Conservation (phyloP, 2,888 invertebrate genomes). For the Ornithoptera priamus region DNA sequence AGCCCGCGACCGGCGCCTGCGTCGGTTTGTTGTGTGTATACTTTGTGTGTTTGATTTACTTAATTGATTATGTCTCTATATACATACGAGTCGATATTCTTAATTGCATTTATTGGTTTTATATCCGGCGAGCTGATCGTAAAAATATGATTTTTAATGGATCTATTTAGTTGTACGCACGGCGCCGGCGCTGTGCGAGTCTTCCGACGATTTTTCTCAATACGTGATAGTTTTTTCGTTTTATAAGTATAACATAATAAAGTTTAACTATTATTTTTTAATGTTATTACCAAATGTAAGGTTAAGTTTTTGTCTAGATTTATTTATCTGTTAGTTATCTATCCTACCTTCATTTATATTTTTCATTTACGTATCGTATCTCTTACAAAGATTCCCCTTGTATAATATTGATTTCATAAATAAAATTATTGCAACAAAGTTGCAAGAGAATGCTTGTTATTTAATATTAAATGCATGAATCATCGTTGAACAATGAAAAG, state of each 20-base stretch:
- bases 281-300: too few relatives aligned
- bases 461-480: too few relatives aligned
- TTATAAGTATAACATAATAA: background rate
- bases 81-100: slow-evolving; percentile 2
- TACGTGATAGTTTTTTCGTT: background rate
- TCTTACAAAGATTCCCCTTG: too few relatives aligned
- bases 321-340: too few relatives aligned
- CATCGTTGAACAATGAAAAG: too few relatives aligned
- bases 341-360: too few relatives aligned
- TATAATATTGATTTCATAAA: too few relatives aligned
- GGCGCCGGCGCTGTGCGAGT: background rate
- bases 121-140: slow-evolving; percentile 10
- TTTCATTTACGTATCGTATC: too few relatives aligned
- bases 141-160: slow-evolving; percentile 21
- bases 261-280: too few relatives aligned
- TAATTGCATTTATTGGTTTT: slow-evolving; percentile 28
- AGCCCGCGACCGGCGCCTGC: slow-evolving; percentile 3
- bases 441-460: too few relatives aligned
- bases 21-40: slow-evolving; percentile 10
- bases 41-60: slow-evolving; percentile 25
- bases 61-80: slow-evolving; percentile 29
- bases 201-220: background rate
- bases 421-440: too few relatives aligned
- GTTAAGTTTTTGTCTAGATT: too few relatives aligned
- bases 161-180: background rate